Evolutionary conservation across 2,888 invertebrate genomes (phyloP), one percentile per base, ranked within the genome.

Genomic region (Platerodrilus igneus): DNA sequence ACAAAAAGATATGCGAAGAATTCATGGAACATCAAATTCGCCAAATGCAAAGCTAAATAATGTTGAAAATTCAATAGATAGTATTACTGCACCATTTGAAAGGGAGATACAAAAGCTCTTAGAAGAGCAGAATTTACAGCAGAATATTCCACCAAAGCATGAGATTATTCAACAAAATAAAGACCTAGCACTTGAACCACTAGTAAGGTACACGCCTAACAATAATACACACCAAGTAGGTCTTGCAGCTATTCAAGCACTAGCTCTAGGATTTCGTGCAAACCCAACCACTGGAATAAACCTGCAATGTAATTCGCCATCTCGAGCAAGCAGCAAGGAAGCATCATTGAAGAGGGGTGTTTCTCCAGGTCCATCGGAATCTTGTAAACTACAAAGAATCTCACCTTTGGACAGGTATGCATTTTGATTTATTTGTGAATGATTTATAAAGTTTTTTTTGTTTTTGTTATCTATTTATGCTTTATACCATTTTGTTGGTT

Each of bases 41-140:
- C 64, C 66, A 7, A 63, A 64, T 41, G 69, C 64, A 27, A 76
- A 77, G 60, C 57, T 76, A 45, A 77, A 75, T 56, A 64, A 76
- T 48, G 73, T 74, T 47, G 73, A 73, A 27, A 72, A 71, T 29
- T 59, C 60, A n/a, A 64, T 70, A 36, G 75, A 76, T 47, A 61
- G 63, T 39, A 45, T 57, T n/a, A 79, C 78, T 8, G 64, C 62
- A 35, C 85, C 86, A 13, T 86, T 86, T 62, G 86, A 86, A 69
- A 75, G 83, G 58, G 86, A 86, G 65, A 81, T 87, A 53, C 84
- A 86, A 66, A 79, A 85, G 64, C 74, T 86, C 53, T 72, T 86
- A 48, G 85, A 84, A 56, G 84, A 85, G 59, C 81, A 81, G 62
- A 78, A 77, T 65, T 63, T 79, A 41, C 69, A 78, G 41, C 78